Base-by-base conservation (phyloP, 2,113 vertebrate genomes). In the Rhodinocichla rosea region DNA sequence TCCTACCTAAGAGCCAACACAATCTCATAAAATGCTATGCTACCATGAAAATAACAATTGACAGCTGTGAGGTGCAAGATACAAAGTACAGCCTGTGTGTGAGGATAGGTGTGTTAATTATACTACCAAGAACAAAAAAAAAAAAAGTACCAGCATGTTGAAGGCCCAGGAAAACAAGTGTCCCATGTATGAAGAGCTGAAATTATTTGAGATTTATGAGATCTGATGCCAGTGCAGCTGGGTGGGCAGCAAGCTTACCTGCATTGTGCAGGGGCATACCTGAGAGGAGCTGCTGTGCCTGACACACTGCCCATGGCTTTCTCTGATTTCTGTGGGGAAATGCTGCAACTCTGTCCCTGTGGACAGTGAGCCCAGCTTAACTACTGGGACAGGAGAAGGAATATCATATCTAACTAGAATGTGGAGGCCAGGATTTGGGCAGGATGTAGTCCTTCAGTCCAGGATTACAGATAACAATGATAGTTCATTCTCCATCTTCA, bases 331-430 rank as follows among this genome's bases (percentile, higher is more conserved):
- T 7, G 1, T 22, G 22, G 20, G 24, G 49, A 87, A 81, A 52
- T 27, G 37, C n/a, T 77, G 39, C 35, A 59, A 15, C 5, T 32
- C 10, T 1, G 0, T 32, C 27, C 2, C 49, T 13, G 8, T 6
- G 5, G 39, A 32, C 26, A 30, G 26, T 11, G 4, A 62, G 39
- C 21, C 11, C 30, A 26, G 18, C 13, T 50, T 26, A 56, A 42
- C 22, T 80, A 9, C 35, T 19, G 8, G 49, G 12, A 30, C 45
- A 78, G 37, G 19, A 77, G 32, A 27, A 70, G 19, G 19, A 55
- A 53, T 59, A 37, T 63, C 3, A 1, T 68, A 32, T 11, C 27
- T 82, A 42, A 57, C 32, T 59, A 23, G 59, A 63, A 42, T 13
- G 22, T 28, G 11, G 55, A 64, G 20, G 15, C n/a, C 10, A 11